Percentiles rank a stretch among this genome's conserved stretches.
Evolutionary conservation across 1,140 invertebrate genomes (phyloP).

Genomic region (Lordiphosa collinella): DNA sequence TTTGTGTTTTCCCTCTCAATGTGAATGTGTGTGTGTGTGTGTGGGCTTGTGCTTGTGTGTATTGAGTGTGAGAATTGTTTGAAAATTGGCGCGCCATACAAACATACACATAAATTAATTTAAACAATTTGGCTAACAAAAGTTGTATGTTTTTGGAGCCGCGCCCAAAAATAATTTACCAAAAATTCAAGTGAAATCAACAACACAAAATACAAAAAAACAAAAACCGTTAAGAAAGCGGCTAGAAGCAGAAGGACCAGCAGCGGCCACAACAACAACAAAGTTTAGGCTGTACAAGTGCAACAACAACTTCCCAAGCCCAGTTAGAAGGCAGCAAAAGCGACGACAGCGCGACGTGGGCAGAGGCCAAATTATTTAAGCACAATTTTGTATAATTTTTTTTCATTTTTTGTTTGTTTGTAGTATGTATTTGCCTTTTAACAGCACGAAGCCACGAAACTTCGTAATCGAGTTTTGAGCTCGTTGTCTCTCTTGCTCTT

Average conservation of each 20-base stretch:
- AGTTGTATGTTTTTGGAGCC: slow-evolving; percentile 19
- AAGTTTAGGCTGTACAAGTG: slow-evolving; percentile 5
- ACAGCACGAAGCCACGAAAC: slow-evolving; percentile 35
- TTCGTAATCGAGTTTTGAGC: slow-evolving; percentile 39
- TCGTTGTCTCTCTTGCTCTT: slow-evolving; percentile 4
- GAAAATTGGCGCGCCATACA: slow-evolving; percentile 31
- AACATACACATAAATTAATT: slow-evolving; percentile 15
- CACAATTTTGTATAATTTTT: background rate
- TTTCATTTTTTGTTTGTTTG: slow-evolving; percentile 12
- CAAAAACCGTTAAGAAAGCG: background rate
- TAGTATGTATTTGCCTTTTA: slow-evolving; percentile 25
- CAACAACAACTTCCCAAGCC: slow-evolving; percentile 8
- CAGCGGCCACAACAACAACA: slow-evolving; percentile 2
- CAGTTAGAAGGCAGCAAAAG: slow-evolving; percentile 19
- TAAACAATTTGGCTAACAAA: slow-evolving; percentile 15
- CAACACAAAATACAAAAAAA: slow-evolving; percentile 8
- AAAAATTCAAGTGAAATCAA: slow-evolving; percentile 16
- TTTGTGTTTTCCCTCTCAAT: slow-evolving; percentile 15
- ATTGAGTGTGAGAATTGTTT: slow-evolving; percentile 13
- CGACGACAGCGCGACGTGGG: background rate
- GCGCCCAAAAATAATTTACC: slow-evolving; percentile 18
- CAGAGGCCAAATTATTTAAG: slow-evolving; percentile 9
- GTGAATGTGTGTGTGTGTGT: slow-evolving; percentile 10
- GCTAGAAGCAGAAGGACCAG: background rate
- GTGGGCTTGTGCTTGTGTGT: slow-evolving; percentile 5